A percentile compares a stretch with the other conserved stretches of the same genome.
Conservation (phyloP, 1,140 invertebrate genomes). For the Drosophila cardini region DNA sequence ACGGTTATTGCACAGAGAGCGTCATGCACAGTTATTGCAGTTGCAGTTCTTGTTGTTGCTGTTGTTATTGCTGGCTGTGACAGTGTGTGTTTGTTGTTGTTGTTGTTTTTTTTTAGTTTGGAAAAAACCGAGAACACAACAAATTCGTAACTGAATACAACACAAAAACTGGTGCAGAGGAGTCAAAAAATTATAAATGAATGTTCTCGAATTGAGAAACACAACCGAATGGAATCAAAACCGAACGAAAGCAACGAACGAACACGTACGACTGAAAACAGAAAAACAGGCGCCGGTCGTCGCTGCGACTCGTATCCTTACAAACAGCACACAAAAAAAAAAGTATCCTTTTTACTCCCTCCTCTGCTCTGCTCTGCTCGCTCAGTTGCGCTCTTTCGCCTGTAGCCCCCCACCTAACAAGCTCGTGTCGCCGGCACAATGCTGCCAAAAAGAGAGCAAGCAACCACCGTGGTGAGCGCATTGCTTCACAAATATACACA, state of each 20-base stretch:
- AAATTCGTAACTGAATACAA: slow-evolving; percentile 82
- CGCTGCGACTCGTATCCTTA: slow-evolving; percentile 15
- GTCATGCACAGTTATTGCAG: slow-evolving; percentile 26
- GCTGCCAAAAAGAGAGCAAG: neutral
- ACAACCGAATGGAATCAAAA: slow-evolving; percentile 84
- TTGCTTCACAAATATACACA: neutral
- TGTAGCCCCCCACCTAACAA: neutral
- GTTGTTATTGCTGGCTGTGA: slow-evolving; percentile 22
- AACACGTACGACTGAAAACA: slow-evolving; percentile 82
- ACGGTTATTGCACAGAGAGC: slow-evolving; percentile 56
- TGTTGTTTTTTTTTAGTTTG: slow-evolving; percentile 51
- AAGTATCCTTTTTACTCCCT: slow-evolving; percentile 1
- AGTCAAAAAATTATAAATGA: slow-evolving; percentile 85
- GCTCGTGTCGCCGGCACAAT: neutral
- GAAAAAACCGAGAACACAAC: slow-evolving; percentile 82
- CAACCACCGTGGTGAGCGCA: slow-evolving; percentile 3
- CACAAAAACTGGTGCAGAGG: slow-evolving; percentile 84
- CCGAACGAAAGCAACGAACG: slow-evolving; percentile 85
- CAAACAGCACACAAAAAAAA: neutral
- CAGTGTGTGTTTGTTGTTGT: slow-evolving; percentile 36
- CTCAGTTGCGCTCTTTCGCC: neutral
- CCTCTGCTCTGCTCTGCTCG: neutral
- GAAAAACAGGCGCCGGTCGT: slow-evolving; percentile 15
- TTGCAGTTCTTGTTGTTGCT: slow-evolving; percentile 40
- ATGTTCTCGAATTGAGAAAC: slow-evolving; percentile 84